phyloP scores from a whole-genome alignment of 2,113 vertebrate species.

The Vireo altiloquus region DNA sequence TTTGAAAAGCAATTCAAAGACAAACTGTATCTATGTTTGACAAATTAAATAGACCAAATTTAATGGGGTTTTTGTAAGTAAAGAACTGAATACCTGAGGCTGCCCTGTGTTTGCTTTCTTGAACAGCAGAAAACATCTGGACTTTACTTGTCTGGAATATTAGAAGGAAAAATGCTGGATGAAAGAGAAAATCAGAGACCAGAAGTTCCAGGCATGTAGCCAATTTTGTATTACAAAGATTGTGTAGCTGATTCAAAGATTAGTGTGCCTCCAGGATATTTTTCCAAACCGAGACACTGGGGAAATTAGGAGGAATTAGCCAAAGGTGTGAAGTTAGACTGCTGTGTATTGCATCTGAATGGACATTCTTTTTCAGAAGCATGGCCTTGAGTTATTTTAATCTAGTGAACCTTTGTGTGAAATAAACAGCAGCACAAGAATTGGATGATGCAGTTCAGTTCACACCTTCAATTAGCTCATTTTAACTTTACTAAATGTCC shows the following conservation, averaged over 20 bases:
- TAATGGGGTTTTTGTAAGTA: background rate
- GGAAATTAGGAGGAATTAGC: constrained; percentile 26
- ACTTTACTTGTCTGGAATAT: background rate
- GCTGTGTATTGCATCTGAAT: background rate
- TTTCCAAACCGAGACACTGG: background rate
- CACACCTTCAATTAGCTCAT: background rate
- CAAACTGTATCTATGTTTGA: background rate
- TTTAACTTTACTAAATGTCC: background rate
- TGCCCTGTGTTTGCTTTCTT: background rate
- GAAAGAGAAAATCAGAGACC: constrained; percentile 11
- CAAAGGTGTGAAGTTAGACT: background rate
- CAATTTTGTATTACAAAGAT: background rate
- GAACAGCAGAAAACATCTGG: constrained; percentile 18
- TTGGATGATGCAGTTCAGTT: background rate
- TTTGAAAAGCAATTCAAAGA: background rate
- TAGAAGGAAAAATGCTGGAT: background rate
- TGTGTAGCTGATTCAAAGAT: background rate
- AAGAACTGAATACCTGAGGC: background rate
- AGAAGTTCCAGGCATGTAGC: constrained; percentile 23
- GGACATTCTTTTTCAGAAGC: background rate
- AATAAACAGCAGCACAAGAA: background rate
- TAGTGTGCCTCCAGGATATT: background rate
- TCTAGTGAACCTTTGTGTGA: background rate
- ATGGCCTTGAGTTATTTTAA: background rate
- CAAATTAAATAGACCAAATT: background rate